Evolutionary conservation across 2,888 invertebrate species (phyloP), one percentile per base, ranked within the genome.

Genomic region (Erpobdella octoculata): DNA sequence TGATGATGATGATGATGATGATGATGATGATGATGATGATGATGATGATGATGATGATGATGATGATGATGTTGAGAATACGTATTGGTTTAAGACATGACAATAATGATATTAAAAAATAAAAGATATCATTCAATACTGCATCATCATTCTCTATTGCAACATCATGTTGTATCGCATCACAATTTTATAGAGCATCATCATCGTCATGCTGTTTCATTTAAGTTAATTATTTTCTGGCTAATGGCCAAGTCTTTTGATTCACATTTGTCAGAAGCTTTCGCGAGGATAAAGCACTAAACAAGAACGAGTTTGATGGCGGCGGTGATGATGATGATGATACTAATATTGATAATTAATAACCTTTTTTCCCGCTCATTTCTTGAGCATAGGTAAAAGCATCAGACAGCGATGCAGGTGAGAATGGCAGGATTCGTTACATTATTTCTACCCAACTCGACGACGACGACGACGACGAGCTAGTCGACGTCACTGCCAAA

Each of bases 391-490:
- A 71, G 71, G 75, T 76, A 8, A 71, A 72, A 9, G 76, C 76
- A 21, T 70, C 72, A 12, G 76, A 76, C 62, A 31, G 38, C 3
- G 76, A 76, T 58, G 66, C 71, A 0, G 74, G 71, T 2, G 73
- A 71, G 15, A 76, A 76, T 66, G 74, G 71, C 18, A 38, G 69
- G 9, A 38, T 75, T n/a, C 59, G 62, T 38, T 75, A 75, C 71
- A 58, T 61, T 15, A 64, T 75, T 15, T 58, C 65, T 8, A 62
- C 65, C 5, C 41, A 71, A 18, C 12, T 66, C 53, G 33, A 36
- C 36, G 33, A 53, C 28, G 37, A 62, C 48, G 72, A 73, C 72
- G 61, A 72, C 65, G 71, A 75, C 53, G 68, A 53, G 28, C 64
- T 36, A 15, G 71, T 73, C 12, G 61, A 37, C 36, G 67, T 74